Evolutionary conservation across 2,797 vertebrate genomes (phyloP).

Genomic region (Syngnathus rostellatus): DNA sequence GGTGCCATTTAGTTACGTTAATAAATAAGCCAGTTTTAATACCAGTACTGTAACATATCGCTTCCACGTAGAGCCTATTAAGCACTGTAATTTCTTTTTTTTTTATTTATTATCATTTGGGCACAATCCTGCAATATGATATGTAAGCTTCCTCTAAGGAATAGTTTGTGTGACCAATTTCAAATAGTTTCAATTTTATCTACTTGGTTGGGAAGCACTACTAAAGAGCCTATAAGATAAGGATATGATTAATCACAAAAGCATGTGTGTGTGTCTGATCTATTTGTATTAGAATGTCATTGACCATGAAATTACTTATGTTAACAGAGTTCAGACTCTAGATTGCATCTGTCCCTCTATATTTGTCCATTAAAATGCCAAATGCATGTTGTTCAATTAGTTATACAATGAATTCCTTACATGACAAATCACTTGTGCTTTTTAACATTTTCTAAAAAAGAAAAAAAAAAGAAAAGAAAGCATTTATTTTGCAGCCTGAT

Average conservation of each 20-base stretch:
- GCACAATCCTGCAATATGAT: conserved; percentile 42
- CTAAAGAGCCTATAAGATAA: conserved; percentile 27
- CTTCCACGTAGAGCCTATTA: conserved; percentile 40
- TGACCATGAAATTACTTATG: conserved; percentile 10
- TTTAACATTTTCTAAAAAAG: conserved; percentile 10
- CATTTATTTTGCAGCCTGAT: conserved; percentile 13
- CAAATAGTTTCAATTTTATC: conserved; percentile 1
- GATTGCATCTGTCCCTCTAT: conserved; percentile 20
- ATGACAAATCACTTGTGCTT: conserved; percentile 2
- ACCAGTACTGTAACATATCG: conserved; percentile 44
- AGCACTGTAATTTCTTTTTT: conserved; percentile 14
- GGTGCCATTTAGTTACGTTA: not conserved
- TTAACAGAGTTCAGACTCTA: conserved; percentile 17
- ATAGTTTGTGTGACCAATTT: conserved; percentile 4
- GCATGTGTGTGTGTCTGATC: conserved; percentile 49
- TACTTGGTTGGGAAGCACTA: conserved; percentile 31
- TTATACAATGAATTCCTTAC: conserved; percentile 17
- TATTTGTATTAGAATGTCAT: conserved; percentile 33
- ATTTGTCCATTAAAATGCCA: conserved; percentile 32
- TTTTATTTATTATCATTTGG: conserved; percentile 26
- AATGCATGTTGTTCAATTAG: conserved; percentile 15
- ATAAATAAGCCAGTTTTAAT: conserved; percentile 25
- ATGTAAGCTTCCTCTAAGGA: conserved; percentile 43
- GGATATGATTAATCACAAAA: conserved; percentile 29
- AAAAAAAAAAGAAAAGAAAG: not conserved